These are phyloP conservation scores for Triplophysa bombifrons DNA, from an alignment of 2,797 vertebrate genomes.

Conservation along the genomic window DNA sequence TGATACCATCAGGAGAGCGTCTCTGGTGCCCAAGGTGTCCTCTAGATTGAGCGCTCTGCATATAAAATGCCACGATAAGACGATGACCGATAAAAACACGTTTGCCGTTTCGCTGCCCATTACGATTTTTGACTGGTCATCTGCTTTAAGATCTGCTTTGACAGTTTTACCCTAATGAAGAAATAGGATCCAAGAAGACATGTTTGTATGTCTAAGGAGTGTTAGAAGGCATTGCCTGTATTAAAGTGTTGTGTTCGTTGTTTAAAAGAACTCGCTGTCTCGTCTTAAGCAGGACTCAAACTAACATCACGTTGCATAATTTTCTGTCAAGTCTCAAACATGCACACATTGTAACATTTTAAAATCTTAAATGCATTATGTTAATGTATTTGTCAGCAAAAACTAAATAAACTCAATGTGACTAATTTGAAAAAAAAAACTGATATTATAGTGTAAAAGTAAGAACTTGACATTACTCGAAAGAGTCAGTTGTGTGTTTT, in stretches of 20 bases:
- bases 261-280: background rate
- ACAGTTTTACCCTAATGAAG: background rate
- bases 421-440: too few relatives aligned
- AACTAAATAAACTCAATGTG: too few relatives aligned
- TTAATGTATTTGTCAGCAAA: too few relatives aligned
- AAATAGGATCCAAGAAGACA: background rate
- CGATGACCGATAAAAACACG: conserved; percentile 6
- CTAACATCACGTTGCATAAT: too few relatives aligned
- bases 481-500: too few relatives aligned
- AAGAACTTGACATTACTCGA: too few relatives aligned
- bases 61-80: conserved; percentile 8
- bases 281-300: too few relatives aligned
- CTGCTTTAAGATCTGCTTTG: background rate
- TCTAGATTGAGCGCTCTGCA: conserved; percentile 37
- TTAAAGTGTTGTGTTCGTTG: background rate
- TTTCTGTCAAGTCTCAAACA: too few relatives aligned
- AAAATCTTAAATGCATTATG: too few relatives aligned
- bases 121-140: background rate
- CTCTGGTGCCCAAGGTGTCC: conserved; percentile 33
- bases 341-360: too few relatives aligned
- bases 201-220: background rate
- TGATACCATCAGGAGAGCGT: conserved; percentile 35
- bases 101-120: background rate
- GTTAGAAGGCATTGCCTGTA: background rate
- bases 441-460: too few relatives aligned